phyloP scores from a whole-genome alignment of 2,888 invertebrate species.

The Danaus chrysippus region DNA sequence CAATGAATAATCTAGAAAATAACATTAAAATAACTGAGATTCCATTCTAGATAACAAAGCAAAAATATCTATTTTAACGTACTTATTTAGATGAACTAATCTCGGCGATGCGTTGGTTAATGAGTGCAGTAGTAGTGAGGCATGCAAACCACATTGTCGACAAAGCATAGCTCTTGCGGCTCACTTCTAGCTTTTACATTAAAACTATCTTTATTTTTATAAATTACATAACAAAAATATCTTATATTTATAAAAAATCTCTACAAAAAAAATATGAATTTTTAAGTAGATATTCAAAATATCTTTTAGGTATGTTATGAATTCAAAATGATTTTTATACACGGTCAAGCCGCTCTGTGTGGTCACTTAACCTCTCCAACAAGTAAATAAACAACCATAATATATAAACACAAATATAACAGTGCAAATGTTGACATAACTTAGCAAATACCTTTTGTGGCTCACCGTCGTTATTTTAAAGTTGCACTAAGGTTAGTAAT shows the following conservation, averaged over 20 bases:
- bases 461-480: constrained; percentile 4
- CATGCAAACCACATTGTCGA: constrained; percentile 23
- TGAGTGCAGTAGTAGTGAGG: constrained; percentile 18
- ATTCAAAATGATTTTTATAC: neutral
- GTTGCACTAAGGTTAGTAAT: neutral
- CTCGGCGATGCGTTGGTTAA: constrained; percentile 11
- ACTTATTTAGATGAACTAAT: constrained; percentile 4
- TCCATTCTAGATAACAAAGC: neutral
- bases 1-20: neutral
- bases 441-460: constrained; percentile 31
- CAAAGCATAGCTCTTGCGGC: constrained; percentile 17
- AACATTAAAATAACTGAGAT: neutral
- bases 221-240: neutral
- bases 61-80: neutral
- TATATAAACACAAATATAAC: constrained; percentile 7
- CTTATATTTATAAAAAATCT: neutral
- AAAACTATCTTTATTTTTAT: neutral
- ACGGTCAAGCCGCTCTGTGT: neutral
- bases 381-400: constrained; percentile 1
- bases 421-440: constrained; percentile 36
- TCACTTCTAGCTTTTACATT: neutral
- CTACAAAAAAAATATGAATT: neutral
- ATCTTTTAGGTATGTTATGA: neutral
- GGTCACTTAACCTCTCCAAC: neutral
- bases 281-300: neutral